These are phyloP conservation scores for Heliconius erato DNA, from an alignment of 2,888 invertebrate species.

Conservation along the genomic window DNA sequence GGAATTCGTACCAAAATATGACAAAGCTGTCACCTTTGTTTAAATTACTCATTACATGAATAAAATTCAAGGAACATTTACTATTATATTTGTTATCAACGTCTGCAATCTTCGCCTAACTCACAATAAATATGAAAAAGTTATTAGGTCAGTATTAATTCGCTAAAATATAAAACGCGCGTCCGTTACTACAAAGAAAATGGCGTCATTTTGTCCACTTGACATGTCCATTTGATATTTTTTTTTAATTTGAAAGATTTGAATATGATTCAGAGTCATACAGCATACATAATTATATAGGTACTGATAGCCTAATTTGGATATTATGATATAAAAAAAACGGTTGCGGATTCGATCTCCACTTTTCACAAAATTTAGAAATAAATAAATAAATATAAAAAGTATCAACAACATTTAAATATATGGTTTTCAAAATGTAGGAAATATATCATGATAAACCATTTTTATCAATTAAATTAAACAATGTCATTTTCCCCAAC, in stretches of 20 bases:
- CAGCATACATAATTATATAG: background rate
- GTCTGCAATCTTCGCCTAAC: conserved; percentile 72
- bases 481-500: too few relatives aligned
- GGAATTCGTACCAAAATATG: background rate
- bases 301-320: background rate
- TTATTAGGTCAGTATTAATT: conserved; percentile 58
- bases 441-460: too few relatives aligned
- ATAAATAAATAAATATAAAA: too few relatives aligned
- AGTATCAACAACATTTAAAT: too few relatives aligned
- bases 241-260: conserved; percentile 1
- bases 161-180: conserved; percentile 44
- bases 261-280: conserved; percentile 4
- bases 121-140: conserved; percentile 55
- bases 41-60: conserved; percentile 49
- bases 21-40: background rate
- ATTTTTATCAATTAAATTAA: too few relatives aligned
- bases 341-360: too few relatives aligned
- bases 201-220: conserved; percentile 13
- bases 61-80: conserved; percentile 65
- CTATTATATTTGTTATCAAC: conserved; percentile 62
- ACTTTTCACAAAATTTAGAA: too few relatives aligned
- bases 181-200: conserved; percentile 36
- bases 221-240: background rate
- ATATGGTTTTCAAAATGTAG: too few relatives aligned
- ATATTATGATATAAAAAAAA: background rate